These are phyloP conservation scores for Mesocricetus auratus DNA, from an alignment of 2,113 vertebrate genomes.

Conservation along the genomic window DNA sequence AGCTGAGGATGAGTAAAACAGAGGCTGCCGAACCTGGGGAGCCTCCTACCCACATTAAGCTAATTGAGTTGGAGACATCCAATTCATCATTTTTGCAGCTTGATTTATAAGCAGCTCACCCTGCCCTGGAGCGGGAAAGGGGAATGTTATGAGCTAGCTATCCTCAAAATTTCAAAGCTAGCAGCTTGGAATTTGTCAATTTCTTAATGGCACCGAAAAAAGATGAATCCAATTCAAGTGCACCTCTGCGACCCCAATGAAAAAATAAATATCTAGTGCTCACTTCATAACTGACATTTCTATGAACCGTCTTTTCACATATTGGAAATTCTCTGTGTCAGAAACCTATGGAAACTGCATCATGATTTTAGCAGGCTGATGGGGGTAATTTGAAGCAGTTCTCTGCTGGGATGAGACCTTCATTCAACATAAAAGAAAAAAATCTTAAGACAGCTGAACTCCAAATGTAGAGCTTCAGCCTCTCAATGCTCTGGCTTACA, in stretches of 20 bases:
- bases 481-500: slow-evolving; percentile 13
- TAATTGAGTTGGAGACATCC: slow-evolving; percentile 80
- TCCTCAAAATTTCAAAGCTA: slow-evolving; percentile 67
- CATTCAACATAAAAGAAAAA: slow-evolving; percentile 64
- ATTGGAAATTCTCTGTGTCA: background rate
- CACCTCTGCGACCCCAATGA: slow-evolving; percentile 44
- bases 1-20: slow-evolving; percentile 70
- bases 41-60: slow-evolving; percentile 74
- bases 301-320: background rate
- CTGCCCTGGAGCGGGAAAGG: slow-evolving; percentile 63
- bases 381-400: slow-evolving; percentile 53
- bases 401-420: slow-evolving; percentile 40
- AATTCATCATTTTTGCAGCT: slow-evolving; percentile 80
- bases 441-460: slow-evolving; percentile 50
- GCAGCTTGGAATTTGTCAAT: slow-evolving; percentile 67
- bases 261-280: slow-evolving; percentile 55
- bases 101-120: slow-evolving; percentile 82
- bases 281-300: slow-evolving; percentile 61
- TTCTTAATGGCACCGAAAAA: slow-evolving; percentile 57
- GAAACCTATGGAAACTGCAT: slow-evolving; percentile 40
- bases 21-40: slow-evolving; percentile 74
- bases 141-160: slow-evolving; percentile 76
- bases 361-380: slow-evolving; percentile 54
- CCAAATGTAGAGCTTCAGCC: slow-evolving; percentile 21
- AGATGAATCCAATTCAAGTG: slow-evolving; percentile 45